Evolutionary conservation across 2,888 invertebrate species (phyloP).

Genomic region (Malachius bipustulatus): DNA sequence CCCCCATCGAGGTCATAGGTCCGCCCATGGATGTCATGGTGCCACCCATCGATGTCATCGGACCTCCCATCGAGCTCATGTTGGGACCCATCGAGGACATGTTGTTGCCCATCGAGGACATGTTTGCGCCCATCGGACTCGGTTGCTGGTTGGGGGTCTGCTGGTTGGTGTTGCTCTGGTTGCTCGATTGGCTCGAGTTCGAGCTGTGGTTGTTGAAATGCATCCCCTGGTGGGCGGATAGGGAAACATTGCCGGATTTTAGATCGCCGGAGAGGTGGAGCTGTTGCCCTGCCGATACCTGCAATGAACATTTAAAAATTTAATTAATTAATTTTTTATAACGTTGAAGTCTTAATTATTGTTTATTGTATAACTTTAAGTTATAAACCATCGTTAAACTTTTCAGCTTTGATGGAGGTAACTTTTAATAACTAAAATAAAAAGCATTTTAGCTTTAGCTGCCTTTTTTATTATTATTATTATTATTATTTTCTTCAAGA

Average conservation of each 20-base stretch:
- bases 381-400: too few species aligned
- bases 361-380: too few species aligned
- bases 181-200: constrained; percentile 13
- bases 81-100: constrained; percentile 12
- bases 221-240: constrained; percentile 77
- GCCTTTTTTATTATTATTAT: too few species aligned
- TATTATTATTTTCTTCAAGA: too few species aligned
- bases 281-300: constrained; percentile 83
- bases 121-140: constrained; percentile 11
- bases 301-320: constrained; percentile 21
- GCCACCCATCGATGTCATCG: constrained; percentile 1
- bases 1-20: neutral
- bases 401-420: too few species aligned
- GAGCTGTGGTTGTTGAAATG: constrained; percentile 47
- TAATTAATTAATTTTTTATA: too few species aligned
- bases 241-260: constrained; percentile 62
- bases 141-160: constrained; percentile 14
- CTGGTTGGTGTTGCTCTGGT: constrained; percentile 34
- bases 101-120: constrained; percentile 15
- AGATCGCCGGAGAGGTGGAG: constrained; percentile 64
- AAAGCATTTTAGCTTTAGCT: too few species aligned
- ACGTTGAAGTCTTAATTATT: too few species aligned
- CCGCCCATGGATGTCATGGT: neutral
- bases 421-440: too few species aligned
- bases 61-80: neutral